Percentiles rank a stretch among this genome's conserved stretches.
Evolutionary conservation across 2,888 invertebrate species (phyloP).

Genomic region (Xestia sexstrigata): DNA sequence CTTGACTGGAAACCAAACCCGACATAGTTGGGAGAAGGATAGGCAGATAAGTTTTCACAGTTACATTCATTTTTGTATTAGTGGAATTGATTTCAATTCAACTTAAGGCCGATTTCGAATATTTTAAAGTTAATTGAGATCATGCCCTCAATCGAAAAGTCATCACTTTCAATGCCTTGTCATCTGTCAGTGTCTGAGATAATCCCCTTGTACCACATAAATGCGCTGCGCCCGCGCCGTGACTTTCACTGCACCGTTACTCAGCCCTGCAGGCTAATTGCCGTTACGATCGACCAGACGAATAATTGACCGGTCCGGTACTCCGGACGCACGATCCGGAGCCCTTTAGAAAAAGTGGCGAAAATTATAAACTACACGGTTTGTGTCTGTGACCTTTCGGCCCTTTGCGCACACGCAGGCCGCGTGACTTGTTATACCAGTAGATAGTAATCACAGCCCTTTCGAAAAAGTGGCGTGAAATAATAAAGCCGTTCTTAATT

Average conservation of each 20-base stretch:
- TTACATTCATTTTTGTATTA: neutral
- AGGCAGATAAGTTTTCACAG: neutral
- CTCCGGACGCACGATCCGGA: conserved; percentile 6
- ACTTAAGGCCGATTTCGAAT: neutral
- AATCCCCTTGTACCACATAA: conserved; percentile 26
- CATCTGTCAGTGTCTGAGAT: conserved; percentile 14
- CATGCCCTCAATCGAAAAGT: conserved; percentile 17
- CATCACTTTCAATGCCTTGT: conserved; percentile 39
- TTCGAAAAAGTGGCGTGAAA: conserved; percentile 18
- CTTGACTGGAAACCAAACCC: too few species aligned
- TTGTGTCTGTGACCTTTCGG: conserved; percentile 31
- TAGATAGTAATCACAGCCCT: conserved; percentile 7
- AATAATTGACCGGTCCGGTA: conserved; percentile 36
- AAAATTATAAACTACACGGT: conserved; percentile 23
- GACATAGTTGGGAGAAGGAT: too few species aligned
- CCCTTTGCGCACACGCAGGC: conserved; percentile 8
- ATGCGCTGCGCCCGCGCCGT: conserved; percentile 27
- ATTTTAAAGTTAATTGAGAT: conserved; percentile 23
- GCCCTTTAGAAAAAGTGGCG: conserved; percentile 41
- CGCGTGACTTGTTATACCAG: conserved; percentile 4
- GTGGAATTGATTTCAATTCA: conserved; percentile 18
- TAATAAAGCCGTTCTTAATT: conserved; percentile 10
- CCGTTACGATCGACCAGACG: conserved; percentile 42
- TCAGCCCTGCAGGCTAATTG: conserved; percentile 42
- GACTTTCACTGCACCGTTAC: conserved; percentile 52